Base-by-base conservation (phyloP, 2,888 invertebrate species). In the Spodoptera exigua region DNA sequence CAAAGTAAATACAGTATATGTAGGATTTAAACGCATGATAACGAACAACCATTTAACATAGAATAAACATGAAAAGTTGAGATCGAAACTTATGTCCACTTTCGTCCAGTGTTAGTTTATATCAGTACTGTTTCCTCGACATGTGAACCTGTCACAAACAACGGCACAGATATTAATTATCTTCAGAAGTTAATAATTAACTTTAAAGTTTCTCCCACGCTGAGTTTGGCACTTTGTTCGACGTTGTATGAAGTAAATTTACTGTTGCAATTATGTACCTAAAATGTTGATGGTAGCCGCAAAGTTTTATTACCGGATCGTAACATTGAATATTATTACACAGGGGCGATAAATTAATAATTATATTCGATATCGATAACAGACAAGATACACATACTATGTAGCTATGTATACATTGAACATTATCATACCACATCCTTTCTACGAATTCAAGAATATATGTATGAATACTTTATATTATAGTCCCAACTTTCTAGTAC, bases 111-210 rank as follows among this genome's bases (percentile, higher is more conserved):
- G 43, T 35, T 54, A 70, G 65, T 74, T 64, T 73, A 75, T 77
- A 60, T 66, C 48, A 51, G 59, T 49, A 55, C 61, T 59, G 60
- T 62, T 51, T 53, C 53, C 56, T 51, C 71, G 56, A 74, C 65
- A 70, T 66, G 70, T 69, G 67, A 63, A 62, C 55, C 78, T 79
- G 82, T 82, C 83, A 81, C 74, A 73, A 71, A 70, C 86, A 84
- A 79, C 76, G 76, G 73, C 73, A 79, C 76, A 79, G 83, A 88
- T 89, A 89, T 91, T 89, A 89, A 91, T 90, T 89, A 89, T 88
- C 87, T 84, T 84, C 80, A 76, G 76, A 89, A 91, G 81, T 92
- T 89, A 84, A 88, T 91, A 88, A 91, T 91, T 89, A 90, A 90
- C 87, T 90, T 89, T 85, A 82, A 87, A 90, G 82, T 91, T 89